Percentiles rank a stretch among this genome's conserved stretches.
phyloP scores from a whole-genome alignment of 2,888 invertebrate genomes.

The Dastarcus helophoroides region DNA sequence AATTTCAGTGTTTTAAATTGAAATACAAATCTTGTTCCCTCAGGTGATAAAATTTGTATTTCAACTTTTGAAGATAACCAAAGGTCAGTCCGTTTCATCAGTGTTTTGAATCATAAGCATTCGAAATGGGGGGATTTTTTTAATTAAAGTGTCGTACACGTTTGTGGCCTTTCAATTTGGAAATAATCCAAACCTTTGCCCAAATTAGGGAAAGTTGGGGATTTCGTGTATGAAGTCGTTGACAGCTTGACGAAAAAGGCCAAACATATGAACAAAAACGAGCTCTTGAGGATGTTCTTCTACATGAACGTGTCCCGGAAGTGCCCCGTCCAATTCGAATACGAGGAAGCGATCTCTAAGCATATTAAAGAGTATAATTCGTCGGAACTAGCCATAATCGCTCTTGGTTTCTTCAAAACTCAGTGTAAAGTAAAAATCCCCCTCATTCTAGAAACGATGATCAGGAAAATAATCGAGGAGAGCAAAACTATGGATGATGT shows the following conservation, averaged over 20 bases:
- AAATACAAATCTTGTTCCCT: too few relatives aligned
- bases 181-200: too few relatives aligned
- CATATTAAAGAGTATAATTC: constrained; percentile 45
- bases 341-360: constrained; percentile 46
- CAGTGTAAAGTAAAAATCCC: constrained; percentile 48
- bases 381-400: constrained; percentile 58
- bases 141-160: too few relatives aligned
- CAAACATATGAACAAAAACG: constrained; percentile 45
- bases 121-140: too few relatives aligned
- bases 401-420: constrained; percentile 70
- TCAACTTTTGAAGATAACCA: too few relatives aligned
- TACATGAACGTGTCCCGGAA: constrained; percentile 49
- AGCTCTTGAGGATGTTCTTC: constrained; percentile 58
- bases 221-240: constrained; percentile 44
- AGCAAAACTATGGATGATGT: constrained; percentile 49
- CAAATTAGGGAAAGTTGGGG: constrained; percentile 42
- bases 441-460: constrained; percentile 36
- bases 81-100: too few relatives aligned
- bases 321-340: constrained; percentile 48
- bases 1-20: too few relatives aligned
- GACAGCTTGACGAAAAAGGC: constrained; percentile 46
- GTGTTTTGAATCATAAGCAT: too few relatives aligned
- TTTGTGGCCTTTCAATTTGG: too few relatives aligned
- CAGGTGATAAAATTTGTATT: too few relatives aligned
- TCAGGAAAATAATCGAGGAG: constrained; percentile 39